phyloP scores from a whole-genome alignment of 2,797 vertebrate species.

The Rhyacichthys aspro region DNA sequence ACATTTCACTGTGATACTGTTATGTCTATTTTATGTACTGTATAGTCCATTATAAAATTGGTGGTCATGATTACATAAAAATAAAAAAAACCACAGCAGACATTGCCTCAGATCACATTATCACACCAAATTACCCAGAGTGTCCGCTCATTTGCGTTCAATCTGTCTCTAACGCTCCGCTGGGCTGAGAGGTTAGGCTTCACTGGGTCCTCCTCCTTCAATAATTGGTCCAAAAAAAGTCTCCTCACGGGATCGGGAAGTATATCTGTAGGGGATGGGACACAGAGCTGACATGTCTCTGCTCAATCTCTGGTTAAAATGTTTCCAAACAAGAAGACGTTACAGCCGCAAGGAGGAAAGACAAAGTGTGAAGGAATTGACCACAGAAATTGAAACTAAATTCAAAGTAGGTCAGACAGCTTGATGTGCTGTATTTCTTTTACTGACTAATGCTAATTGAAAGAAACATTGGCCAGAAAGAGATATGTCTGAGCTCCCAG shows the following conservation, averaged over 20 bases:
- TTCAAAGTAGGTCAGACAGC: slow-evolving; percentile 26
- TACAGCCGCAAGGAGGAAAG: slow-evolving; percentile 19
- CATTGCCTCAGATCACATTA: slow-evolving; percentile 44
- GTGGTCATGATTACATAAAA: too few species aligned
- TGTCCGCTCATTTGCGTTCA: slow-evolving; percentile 47
- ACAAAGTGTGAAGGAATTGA: slow-evolving; percentile 18
- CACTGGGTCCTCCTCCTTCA: slow-evolving; percentile 12
- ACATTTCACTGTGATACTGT: too few species aligned
- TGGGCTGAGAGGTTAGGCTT: slow-evolving; percentile 15
- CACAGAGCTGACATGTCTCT: slow-evolving; percentile 15
- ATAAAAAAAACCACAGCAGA: slow-evolving; percentile 28
- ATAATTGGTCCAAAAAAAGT: slow-evolving; percentile 7
- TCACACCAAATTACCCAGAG: slow-evolving; percentile 54
- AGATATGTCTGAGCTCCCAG: neutral
- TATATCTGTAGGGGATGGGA: slow-evolving; percentile 17
- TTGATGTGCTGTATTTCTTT: too few species aligned
- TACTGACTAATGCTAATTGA: too few species aligned
- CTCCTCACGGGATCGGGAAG: neutral
- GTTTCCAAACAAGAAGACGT: too few species aligned
- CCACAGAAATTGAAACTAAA: neutral
- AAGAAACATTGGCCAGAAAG: neutral
- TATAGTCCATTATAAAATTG: too few species aligned
- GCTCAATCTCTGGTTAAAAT: slow-evolving; percentile 23
- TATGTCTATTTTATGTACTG: too few species aligned
- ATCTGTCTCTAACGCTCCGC: slow-evolving; percentile 22